These are phyloP conservation scores for Eupeodes corollae DNA, from an alignment of 1,140 invertebrate species.

Conservation along the genomic window DNA sequence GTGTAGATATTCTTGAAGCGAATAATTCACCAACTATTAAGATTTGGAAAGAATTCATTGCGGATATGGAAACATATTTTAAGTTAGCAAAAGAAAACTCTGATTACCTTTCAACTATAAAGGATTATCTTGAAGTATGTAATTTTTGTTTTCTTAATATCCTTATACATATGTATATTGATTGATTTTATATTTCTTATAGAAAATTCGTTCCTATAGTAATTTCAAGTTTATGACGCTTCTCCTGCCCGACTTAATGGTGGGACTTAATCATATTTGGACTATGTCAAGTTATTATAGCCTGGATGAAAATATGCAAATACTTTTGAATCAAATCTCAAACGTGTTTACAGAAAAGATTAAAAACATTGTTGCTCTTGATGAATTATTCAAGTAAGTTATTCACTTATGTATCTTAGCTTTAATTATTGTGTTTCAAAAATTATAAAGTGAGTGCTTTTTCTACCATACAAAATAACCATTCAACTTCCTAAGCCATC, in stretches of 20 bases:
- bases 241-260: conserved; percentile 64
- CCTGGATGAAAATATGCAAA: conserved; percentile 61
- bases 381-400: conserved; percentile 57
- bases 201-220: conserved; percentile 60
- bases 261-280: conserved; percentile 75
- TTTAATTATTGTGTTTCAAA: too few species aligned
- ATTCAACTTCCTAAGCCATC: too few species aligned
- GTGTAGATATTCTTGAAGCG: conserved; percentile 33
- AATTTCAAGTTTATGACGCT: conserved; percentile 59
- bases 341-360: conserved; percentile 68
- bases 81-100: conserved; percentile 74
- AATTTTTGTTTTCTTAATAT: neutral
- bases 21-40: conserved; percentile 39
- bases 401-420: neutral
- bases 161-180: too few species aligned
- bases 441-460: too few species aligned
- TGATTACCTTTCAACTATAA: conserved; percentile 68
- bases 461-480: too few species aligned
- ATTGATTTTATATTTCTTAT: neutral
- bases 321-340: conserved; percentile 66
- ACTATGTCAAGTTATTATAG: conserved; percentile 63
- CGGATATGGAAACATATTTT: conserved; percentile 55
- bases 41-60: conserved; percentile 43
- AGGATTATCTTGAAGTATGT: conserved; percentile 65
- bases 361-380: conserved; percentile 55